Evolutionary conservation across 2,797 vertebrate genomes (phyloP).

Genomic region (Graptemys geographica): DNA sequence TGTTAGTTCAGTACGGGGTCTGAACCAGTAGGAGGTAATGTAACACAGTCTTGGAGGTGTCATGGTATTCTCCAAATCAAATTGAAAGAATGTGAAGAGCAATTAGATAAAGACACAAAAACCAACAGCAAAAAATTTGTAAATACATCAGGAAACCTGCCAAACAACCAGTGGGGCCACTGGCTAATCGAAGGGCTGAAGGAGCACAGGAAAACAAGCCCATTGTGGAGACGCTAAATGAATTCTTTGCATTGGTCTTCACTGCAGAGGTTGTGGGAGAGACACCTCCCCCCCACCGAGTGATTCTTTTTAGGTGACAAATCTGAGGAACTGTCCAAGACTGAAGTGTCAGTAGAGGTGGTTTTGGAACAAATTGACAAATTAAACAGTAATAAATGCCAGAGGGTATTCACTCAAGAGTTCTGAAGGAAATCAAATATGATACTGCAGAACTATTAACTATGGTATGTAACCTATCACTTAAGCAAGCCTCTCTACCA

Average conservation of each 20-base stretch:
- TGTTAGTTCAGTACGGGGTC: rapidly evolving
- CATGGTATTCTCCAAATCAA: background rate
- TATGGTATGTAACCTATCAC: background rate
- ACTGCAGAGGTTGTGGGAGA: background rate
- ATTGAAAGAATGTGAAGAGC: background rate
- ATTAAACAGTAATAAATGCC: background rate
- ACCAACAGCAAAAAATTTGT: background rate
- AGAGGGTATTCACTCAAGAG: background rate
- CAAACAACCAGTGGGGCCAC: background rate
- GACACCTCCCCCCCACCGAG: background rate
- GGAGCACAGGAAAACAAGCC: background rate
- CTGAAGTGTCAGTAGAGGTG: background rate
- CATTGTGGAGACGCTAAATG: background rate
- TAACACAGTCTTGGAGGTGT: background rate
- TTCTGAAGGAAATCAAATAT: background rate
- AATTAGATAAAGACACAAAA: background rate
- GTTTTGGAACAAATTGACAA: background rate
- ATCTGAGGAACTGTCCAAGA: background rate
- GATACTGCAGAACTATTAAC: too few species aligned
- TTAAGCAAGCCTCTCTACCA: background rate
- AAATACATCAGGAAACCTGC: background rate
- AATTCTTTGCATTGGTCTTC: background rate
- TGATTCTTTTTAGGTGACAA: background rate
- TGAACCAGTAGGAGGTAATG: background rate
- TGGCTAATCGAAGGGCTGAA: background rate